Percentiles rank a stretch among this genome's conserved stretches.
Evolutionary conservation across 2,113 vertebrate genomes (phyloP).

Genomic region (Lanius collurio): DNA sequence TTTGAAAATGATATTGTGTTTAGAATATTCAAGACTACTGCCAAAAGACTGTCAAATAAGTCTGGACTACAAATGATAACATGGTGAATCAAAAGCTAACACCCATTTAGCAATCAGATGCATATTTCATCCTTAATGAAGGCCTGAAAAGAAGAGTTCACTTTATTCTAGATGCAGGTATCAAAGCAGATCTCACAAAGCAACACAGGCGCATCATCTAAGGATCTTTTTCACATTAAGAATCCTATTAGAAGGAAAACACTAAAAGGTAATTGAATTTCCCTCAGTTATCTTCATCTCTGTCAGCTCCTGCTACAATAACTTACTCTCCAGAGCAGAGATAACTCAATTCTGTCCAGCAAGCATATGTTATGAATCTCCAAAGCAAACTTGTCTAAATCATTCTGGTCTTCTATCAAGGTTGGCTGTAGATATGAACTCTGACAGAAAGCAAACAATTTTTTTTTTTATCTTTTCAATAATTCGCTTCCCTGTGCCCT

Average conservation of each 20-base stretch:
- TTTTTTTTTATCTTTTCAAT: constrained; percentile 92
- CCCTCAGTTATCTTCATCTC: constrained; percentile 98
- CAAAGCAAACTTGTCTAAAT: constrained; percentile 93
- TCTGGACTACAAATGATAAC: constrained; percentile 6
- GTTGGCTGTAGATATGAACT: constrained; percentile 87
- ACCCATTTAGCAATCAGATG: constrained; percentile 75
- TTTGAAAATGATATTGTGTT: not conserved
- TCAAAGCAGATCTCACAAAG: constrained; percentile 74
- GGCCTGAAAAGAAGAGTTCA: constrained; percentile 79
- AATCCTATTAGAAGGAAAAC: constrained; percentile 99
- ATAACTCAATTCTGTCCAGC: constrained; percentile 98
- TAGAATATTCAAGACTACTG: not conserved
- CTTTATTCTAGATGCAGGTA: constrained; percentile 74
- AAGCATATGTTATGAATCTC: constrained; percentile 95
- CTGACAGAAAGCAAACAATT: constrained; percentile 94
- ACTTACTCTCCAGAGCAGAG: constrained; percentile 94
- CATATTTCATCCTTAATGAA: constrained; percentile 86
- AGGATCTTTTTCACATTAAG: constrained; percentile 98
- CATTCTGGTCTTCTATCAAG: constrained; percentile 88
- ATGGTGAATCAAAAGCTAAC: constrained; percentile 77
- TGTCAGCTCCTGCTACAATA: constrained; percentile 98
- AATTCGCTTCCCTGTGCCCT: constrained; percentile 78
- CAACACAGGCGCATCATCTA: constrained; percentile 82
- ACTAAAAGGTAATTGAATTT: constrained; percentile 99
- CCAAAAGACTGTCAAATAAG: not conserved